Conservation (phyloP, 92 coral and sea anemone species). For the Porites cylindrica region DNA sequence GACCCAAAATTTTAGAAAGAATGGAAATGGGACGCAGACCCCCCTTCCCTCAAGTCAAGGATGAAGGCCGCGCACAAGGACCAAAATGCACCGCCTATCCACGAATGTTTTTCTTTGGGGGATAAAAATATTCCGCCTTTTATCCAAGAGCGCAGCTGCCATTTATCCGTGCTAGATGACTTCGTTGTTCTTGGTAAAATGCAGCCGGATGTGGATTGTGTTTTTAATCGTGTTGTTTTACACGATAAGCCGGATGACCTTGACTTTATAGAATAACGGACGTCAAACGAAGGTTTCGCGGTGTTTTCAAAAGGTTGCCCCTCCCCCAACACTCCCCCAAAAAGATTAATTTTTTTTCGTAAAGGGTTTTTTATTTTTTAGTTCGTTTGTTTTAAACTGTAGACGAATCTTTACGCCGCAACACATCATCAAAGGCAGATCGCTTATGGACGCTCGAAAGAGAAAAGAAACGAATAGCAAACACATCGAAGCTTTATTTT, state of each 20-base stretch:
- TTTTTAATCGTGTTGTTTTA: neutral
- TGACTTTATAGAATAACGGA: neutral
- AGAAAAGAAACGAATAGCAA: neutral
- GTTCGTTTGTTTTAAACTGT: neutral
- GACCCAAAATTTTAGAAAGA: no score
- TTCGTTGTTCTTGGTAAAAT: no score
- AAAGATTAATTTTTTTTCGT: neutral
- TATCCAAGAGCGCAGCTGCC: no score
- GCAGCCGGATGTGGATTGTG: neutral
- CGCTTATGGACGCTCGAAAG: neutral
- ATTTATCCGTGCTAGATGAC: no score
- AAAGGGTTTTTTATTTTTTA: neutral
- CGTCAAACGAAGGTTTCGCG: slow-evolving; percentile 10
- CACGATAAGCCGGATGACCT: neutral
- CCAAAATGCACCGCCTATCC: no score
- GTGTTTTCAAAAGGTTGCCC: neutral
- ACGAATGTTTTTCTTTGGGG: no score
- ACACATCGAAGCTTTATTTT: no score
- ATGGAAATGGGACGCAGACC: no score
- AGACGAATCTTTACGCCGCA: neutral
- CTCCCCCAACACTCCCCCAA: slow-evolving; percentile 7
- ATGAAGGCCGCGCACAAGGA: no score
- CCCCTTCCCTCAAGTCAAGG: no score
- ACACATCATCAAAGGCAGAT: no score
- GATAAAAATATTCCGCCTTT: no score